phyloP scores from a whole-genome alignment of 2,888 invertebrate genomes.

The Podabrus alpinus region DNA sequence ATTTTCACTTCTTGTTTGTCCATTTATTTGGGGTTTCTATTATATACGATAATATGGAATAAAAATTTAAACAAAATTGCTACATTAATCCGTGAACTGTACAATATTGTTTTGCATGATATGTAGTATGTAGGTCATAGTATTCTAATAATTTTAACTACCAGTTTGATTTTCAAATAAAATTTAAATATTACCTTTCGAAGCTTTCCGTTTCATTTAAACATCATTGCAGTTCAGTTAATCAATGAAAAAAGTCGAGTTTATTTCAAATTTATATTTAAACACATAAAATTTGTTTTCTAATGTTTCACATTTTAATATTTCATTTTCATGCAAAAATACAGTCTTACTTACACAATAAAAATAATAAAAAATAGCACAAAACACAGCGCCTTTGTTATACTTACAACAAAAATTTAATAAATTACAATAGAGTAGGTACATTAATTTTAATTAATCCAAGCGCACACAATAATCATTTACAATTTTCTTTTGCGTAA shows the following conservation, averaged over 20 bases:
- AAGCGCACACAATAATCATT: conserved; percentile 10
- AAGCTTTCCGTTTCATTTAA: neutral
- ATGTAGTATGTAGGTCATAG: neutral
- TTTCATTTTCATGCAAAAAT: neutral
- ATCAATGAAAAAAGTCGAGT: neutral
- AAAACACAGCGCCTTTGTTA: neutral
- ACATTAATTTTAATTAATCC: conserved; percentile 6
- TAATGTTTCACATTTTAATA: neutral
- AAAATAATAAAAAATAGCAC: neutral
- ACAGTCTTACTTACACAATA: neutral
- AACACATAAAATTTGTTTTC: neutral
- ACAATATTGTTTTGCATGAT: neutral
- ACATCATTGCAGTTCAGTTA: neutral
- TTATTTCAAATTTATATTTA: neutral
- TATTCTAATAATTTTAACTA: neutral
- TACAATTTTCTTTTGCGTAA: neutral
- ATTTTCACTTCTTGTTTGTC: too few relatives aligned
- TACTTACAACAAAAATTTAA: neutral
- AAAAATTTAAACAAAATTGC: neutral
- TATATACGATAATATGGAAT: neutral
- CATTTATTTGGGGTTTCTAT: too few relatives aligned
- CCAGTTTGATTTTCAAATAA: neutral
- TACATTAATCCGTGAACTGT: neutral
- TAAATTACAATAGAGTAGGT: neutral
- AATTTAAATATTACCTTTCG: neutral